Conservation (phyloP, 2,888 invertebrate species). For the Drosophila conformis region DNA sequence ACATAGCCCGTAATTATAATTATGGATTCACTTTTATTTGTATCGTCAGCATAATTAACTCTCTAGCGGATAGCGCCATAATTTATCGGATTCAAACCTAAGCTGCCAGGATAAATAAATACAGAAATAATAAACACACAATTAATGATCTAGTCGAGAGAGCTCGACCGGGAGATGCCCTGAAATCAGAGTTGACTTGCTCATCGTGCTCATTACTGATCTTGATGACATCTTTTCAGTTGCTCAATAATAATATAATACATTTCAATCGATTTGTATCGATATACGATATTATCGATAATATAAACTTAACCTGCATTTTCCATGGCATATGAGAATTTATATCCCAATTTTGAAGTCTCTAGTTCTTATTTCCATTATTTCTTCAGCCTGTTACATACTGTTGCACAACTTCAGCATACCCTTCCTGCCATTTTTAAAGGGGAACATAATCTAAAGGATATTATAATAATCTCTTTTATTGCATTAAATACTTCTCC, state of each 20-base stretch:
- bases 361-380: background rate
- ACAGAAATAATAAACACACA: background rate
- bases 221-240: background rate
- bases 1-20: background rate
- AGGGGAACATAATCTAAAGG: background rate
- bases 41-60: background rate
- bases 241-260: background rate
- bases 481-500: background rate
- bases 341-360: background rate
- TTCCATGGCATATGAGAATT: accelerated
- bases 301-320: background rate
- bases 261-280: background rate
- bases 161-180: background rate
- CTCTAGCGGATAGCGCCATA: background rate
- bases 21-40: background rate
- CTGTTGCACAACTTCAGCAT: background rate
- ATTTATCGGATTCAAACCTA: background rate
- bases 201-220: background rate
- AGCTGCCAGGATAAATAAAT: background rate
- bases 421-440: background rate
- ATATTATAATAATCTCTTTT: background rate
- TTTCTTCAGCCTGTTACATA: background rate
- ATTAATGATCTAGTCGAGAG: background rate
- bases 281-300: too few species aligned
- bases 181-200: background rate